A percentile compares a stretch with the other conserved stretches of the same genome.
Conservation (phyloP, 2,113 vertebrate species). For the Clarias macrocephalus region DNA sequence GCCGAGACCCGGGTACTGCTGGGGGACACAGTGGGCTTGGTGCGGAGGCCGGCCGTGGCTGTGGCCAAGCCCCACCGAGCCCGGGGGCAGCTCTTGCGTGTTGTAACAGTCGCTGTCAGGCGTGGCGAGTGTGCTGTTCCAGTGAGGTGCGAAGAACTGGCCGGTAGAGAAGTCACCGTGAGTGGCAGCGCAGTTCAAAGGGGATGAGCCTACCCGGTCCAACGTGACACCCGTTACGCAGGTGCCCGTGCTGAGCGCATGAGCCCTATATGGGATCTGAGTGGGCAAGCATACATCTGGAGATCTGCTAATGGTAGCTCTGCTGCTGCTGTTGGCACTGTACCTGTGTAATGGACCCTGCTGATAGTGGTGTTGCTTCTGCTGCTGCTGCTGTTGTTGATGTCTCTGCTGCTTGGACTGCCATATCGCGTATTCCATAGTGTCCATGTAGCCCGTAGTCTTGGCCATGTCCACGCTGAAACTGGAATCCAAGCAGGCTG, state of each 20-base stretch:
- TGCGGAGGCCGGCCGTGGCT: slow-evolving; percentile 61
- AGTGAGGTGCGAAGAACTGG: slow-evolving; percentile 83
- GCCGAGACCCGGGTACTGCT: slow-evolving; percentile 65
- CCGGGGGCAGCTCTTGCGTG: slow-evolving; percentile 81
- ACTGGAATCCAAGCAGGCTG: slow-evolving; percentile 69
- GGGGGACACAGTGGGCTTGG: slow-evolving; percentile 62
- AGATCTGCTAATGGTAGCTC: slow-evolving; percentile 73
- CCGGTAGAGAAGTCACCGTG: slow-evolving; percentile 81
- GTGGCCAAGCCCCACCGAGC: slow-evolving; percentile 59
- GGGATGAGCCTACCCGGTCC: slow-evolving; percentile 75
- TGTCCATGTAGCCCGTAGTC: slow-evolving; percentile 77
- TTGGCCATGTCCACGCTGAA: slow-evolving; percentile 70
- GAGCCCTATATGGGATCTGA: slow-evolving; percentile 68
- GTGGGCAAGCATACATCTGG: slow-evolving; percentile 76
- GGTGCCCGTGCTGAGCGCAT: slow-evolving; percentile 56
- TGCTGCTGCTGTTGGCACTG: slow-evolving; percentile 71
- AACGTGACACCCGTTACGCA: slow-evolving; percentile 35
- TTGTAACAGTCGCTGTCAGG: slow-evolving; percentile 88
- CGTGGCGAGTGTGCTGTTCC: slow-evolving; percentile 86
- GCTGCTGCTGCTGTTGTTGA: slow-evolving; percentile 76
- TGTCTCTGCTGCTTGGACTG: slow-evolving; percentile 79
- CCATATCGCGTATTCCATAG: slow-evolving; percentile 81
- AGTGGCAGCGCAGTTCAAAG: slow-evolving; percentile 79
- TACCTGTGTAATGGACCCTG: slow-evolving; percentile 80
- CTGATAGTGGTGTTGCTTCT: slow-evolving; percentile 76